Conservation (phyloP, 2,113 vertebrate genomes). For the Sminthopsis crassicaudata region DNA sequence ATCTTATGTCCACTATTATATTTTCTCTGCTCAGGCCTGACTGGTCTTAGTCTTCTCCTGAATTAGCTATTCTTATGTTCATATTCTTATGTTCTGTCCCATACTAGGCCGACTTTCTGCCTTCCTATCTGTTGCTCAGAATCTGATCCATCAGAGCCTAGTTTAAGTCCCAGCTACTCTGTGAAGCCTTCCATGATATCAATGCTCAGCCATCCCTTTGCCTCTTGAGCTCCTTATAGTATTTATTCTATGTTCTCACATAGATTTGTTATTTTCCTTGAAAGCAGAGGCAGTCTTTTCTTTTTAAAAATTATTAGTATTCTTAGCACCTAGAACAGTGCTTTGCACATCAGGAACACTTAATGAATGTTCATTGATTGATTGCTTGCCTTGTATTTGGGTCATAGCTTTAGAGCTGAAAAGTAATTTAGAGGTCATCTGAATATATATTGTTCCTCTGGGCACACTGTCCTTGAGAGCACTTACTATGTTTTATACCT, state of each 20-base stretch:
- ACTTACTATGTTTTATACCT: not conserved
- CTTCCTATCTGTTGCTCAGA: not conserved
- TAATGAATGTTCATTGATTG: not conserved
- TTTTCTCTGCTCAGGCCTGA: not conserved
- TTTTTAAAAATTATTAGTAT: not conserved
- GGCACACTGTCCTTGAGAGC: not conserved
- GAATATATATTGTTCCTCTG: not conserved
- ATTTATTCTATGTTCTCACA: not conserved
- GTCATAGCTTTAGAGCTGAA: not conserved
- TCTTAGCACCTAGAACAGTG: not conserved
- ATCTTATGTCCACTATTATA: not conserved
- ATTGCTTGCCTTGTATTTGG: not conserved
- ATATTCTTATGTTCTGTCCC: not conserved
- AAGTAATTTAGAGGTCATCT: not conserved
- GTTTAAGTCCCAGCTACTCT: not conserved
- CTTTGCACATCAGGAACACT: not conserved
- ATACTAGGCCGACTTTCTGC: not conserved
- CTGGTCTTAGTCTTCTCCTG: not conserved
- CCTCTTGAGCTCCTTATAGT: not conserved
- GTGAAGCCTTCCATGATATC: not conserved
- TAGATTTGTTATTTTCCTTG: not conserved
- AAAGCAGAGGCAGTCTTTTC: not conserved
- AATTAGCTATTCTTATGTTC: not conserved
- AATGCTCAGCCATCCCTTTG: not conserved
- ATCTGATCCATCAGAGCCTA: not conserved